Evolutionary conservation across 2,888 invertebrate species (phyloP).

Genomic region (Hydropsyche betteni): DNA sequence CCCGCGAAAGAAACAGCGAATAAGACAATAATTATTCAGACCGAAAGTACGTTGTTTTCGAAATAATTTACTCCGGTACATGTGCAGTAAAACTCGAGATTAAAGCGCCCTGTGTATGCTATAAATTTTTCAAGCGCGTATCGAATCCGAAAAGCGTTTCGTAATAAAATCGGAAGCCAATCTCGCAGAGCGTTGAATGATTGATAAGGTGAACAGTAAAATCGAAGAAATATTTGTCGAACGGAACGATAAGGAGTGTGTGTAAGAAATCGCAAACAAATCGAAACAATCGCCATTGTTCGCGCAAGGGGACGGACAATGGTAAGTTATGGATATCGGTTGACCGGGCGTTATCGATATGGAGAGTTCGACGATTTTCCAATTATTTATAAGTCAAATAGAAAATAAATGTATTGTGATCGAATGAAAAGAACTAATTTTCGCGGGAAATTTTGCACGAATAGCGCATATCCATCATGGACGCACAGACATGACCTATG

Average conservation of each 20-base stretch:
- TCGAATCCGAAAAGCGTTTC: background rate
- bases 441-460: background rate
- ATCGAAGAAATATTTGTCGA: no score
- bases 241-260: no score
- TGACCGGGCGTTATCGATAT: background rate
- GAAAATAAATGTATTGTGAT: background rate
- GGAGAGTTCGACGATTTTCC: background rate
- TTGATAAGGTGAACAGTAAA: no score
- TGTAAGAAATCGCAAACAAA: no score
- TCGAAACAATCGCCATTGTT: no score
- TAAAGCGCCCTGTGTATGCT: background rate
- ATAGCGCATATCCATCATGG: no score
- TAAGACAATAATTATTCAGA: background rate
- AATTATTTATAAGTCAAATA: no score
- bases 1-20: conserved; percentile 3
- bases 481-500: conserved; percentile 16
- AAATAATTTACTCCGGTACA: background rate
- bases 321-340: no score
- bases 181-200: no score
- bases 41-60: background rate
- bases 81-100: no score
- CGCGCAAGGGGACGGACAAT: no score
- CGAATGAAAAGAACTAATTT: background rate
- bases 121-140: conserved; percentile 4
- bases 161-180: background rate